A percentile compares a stretch with the other conserved stretches of the same genome.
Conservation (phyloP, 2,888 invertebrate genomes). For the Cheilosia vulpina region DNA sequence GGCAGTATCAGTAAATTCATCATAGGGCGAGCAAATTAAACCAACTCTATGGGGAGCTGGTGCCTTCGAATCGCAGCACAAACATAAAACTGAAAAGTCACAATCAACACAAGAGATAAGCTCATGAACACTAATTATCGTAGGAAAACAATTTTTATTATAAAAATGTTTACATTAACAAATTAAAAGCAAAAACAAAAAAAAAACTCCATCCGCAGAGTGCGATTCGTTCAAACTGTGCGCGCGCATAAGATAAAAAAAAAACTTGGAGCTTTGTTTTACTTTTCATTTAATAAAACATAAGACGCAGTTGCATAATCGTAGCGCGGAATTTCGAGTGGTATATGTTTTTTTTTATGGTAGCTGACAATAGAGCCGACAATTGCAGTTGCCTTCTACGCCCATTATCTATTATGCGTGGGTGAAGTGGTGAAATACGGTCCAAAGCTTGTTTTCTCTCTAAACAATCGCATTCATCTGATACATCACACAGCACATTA, state of each 20-base stretch:
- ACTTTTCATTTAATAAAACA: conserved; percentile 5
- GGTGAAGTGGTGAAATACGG: conserved; percentile 26
- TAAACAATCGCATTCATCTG: conserved; percentile 16
- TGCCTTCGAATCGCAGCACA: conserved; percentile 38
- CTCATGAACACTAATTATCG: conserved; percentile 44
- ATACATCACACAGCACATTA: not conserved
- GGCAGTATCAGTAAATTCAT: conserved; percentile 28
- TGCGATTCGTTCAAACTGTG: not conserved
- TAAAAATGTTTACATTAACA: conserved; percentile 45
- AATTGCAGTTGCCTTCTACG: conserved; percentile 5
- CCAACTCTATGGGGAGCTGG: conserved; percentile 4
- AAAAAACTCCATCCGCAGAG: not conserved
- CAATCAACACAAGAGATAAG: conserved; percentile 43
- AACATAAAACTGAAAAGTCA: conserved; percentile 22
- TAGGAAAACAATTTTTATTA: conserved; percentile 36
- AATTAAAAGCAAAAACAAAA: conserved; percentile 24
- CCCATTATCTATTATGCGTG: conserved; percentile 17
- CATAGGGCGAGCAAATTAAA: not conserved
- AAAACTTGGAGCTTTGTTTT: not conserved
- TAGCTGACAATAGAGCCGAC: conserved; percentile 10
- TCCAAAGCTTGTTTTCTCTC: conserved; percentile 4
- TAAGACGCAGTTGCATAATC: conserved; percentile 34
- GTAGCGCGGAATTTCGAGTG: conserved; percentile 40
- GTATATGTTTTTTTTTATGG: not conserved
- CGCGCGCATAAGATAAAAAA: too few relatives aligned